A percentile compares a stretch with the other conserved stretches of the same genome.
Conservation (phyloP, 2,797 vertebrate species). For the Trachops cirrhosus region DNA sequence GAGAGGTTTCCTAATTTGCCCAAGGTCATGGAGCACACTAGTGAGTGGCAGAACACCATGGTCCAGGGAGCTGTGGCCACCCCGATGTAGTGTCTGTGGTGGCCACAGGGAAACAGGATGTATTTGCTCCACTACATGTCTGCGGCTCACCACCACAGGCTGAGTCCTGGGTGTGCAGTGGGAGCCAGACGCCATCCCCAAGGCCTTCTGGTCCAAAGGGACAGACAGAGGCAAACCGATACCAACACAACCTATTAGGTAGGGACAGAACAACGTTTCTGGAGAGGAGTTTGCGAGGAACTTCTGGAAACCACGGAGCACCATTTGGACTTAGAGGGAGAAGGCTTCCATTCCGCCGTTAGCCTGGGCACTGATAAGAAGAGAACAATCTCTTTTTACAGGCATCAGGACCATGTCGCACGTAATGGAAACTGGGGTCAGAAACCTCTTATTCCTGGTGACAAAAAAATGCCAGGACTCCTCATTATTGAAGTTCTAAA, state of each 20-base stretch:
- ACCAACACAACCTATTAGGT: background rate
- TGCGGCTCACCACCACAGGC: background rate
- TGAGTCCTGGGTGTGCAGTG: background rate
- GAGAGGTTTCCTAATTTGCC: background rate
- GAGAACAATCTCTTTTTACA: background rate
- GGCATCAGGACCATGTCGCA: background rate
- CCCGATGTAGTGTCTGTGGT: background rate
- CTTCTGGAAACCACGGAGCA: background rate
- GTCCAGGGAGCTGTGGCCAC: background rate
- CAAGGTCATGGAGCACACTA: background rate
- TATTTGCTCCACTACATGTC: background rate
- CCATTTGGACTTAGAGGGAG: background rate
- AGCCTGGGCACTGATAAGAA: background rate
- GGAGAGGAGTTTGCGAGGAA: background rate
- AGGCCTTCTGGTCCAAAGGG: background rate
- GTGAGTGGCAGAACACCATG: background rate
- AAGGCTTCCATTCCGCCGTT: background rate
- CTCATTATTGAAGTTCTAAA: background rate
- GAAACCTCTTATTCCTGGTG: background rate
- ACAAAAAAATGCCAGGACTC: conserved; percentile 31
- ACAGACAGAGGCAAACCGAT: background rate
- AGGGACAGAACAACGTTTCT: background rate
- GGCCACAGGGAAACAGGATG: background rate
- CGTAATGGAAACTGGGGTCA: conserved; percentile 9
- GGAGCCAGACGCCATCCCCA: background rate